phyloP scores from a whole-genome alignment of 2,797 vertebrate species.

The Poecilia gillii region DNA sequence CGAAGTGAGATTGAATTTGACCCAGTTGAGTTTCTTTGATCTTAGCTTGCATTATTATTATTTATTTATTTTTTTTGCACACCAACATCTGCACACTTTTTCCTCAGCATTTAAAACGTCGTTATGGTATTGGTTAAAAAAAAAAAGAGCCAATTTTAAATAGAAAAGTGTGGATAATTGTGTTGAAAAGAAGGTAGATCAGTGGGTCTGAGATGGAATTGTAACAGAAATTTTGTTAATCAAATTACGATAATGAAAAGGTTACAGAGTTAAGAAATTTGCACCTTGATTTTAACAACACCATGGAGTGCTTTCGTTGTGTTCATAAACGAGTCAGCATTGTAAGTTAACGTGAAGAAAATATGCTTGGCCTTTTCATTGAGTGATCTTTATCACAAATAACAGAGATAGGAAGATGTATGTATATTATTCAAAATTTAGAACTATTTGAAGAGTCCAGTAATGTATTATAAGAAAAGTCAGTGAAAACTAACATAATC shows the following conservation, averaged over 20 bases:
- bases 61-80: background rate
- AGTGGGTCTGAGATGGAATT: background rate
- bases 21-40: constrained; percentile 59
- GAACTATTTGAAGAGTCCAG: background rate
- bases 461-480: background rate
- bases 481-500: background rate
- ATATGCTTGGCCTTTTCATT: background rate
- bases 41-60: constrained; percentile 19
- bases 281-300: background rate
- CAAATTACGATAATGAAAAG: background rate
- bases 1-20: constrained; percentile 52
- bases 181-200: background rate
- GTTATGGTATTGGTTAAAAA: constrained; percentile 9
- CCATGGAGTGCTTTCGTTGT: background rate
- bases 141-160: background rate
- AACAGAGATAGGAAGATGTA: background rate
- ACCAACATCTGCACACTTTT: constrained; percentile 26
- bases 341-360: background rate
- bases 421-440: background rate
- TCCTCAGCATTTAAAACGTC: constrained; percentile 29
- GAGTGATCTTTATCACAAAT: background rate
- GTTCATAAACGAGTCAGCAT: background rate
- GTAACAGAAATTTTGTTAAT: background rate
- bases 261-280: background rate
- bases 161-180: background rate